phyloP scores from a whole-genome alignment of 2,888 invertebrate genomes.

The Sepioteuthis lessoniana region DNA sequence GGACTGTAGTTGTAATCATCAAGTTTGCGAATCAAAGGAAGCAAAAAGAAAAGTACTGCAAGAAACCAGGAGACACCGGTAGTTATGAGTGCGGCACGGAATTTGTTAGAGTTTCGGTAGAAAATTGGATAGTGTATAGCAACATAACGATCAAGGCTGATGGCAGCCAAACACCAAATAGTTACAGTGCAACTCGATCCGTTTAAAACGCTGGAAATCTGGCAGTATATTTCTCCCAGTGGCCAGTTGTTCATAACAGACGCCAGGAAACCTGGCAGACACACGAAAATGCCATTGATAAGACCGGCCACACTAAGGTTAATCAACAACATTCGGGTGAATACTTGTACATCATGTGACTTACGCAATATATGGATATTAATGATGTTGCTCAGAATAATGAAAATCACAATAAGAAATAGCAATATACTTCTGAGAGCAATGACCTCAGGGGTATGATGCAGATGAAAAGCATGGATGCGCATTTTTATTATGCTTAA shows the following conservation, averaged over 20 bases:
- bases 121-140: conserved; percentile 57
- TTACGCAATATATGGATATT: neutral
- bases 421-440: neutral
- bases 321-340: conserved; percentile 56
- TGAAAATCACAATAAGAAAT: neutral
- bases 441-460: neutral
- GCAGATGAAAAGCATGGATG: too few species aligned
- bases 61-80: conserved; percentile 51
- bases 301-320: conserved; percentile 59
- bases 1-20: conserved; percentile 52
- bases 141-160: conserved; percentile 60
- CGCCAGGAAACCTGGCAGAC: conserved; percentile 57
- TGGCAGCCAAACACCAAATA: conserved; percentile 58
- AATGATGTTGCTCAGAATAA: neutral
- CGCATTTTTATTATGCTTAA: too few species aligned
- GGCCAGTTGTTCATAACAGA: conserved; percentile 57
- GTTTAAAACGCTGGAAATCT: conserved; percentile 58
- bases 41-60: conserved; percentile 53
- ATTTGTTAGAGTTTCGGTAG: conserved; percentile 53
- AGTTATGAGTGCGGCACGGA: neutral
- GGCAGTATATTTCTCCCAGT: conserved; percentile 59
- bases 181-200: conserved; percentile 59
- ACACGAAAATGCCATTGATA: conserved; percentile 57
- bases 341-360: neutral
- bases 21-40: conserved; percentile 52